Evolutionary conservation across 2,113 vertebrate genomes (phyloP).

Genomic region (Zingel zingel): DNA sequence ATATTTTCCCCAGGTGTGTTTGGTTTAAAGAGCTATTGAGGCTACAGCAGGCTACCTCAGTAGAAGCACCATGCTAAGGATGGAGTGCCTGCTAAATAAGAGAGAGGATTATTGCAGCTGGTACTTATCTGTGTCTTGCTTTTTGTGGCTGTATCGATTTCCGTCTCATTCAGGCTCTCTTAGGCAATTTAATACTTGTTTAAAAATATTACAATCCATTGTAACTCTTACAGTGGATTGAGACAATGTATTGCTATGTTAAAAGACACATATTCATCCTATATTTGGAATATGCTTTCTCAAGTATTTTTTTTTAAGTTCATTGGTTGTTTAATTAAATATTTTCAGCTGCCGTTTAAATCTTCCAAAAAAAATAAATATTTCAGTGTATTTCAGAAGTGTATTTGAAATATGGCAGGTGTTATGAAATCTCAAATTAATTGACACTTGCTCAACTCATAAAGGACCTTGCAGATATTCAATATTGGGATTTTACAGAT

Average conservation of each 20-base stretch:
- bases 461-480: not conserved
- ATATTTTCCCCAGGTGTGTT: slow-evolving; percentile 56
- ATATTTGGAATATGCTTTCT: not conserved
- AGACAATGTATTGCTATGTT: not conserved
- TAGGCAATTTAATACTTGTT: slow-evolving; percentile 42
- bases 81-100: slow-evolving; percentile 43
- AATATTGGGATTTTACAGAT: not conserved
- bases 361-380: not conserved
- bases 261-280: not conserved
- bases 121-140: slow-evolving; percentile 50
- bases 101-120: slow-evolving; percentile 51
- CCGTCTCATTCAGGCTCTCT: slow-evolving; percentile 50
- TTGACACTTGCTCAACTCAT: not conserved
- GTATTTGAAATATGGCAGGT: not conserved
- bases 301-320: not conserved
- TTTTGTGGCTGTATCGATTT: slow-evolving; percentile 59
- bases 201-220: not conserved
- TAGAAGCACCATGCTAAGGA: slow-evolving; percentile 49
- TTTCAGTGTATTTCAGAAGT: not conserved
- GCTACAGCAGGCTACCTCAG: slow-evolving; percentile 24
- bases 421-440: not conserved
- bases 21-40: slow-evolving; percentile 46
- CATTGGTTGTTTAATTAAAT: not conserved
- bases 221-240: not conserved
- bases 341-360: not conserved